These are phyloP conservation scores for Drosophila mayaguana DNA, from an alignment of 2,888 invertebrate species.

Conservation along the genomic window DNA sequence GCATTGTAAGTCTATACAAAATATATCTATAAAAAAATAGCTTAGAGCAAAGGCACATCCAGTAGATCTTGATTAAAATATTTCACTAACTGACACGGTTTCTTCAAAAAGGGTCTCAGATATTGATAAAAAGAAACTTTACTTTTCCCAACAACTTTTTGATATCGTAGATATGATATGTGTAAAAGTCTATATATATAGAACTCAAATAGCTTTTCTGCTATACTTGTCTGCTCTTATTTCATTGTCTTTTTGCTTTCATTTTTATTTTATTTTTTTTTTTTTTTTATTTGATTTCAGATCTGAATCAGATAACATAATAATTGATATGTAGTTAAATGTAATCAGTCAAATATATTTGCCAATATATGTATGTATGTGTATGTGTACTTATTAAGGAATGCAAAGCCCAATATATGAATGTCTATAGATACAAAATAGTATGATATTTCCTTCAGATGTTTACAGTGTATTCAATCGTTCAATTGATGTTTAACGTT, in stretches of 20 bases:
- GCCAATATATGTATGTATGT: slow-evolving; percentile 53
- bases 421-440: slow-evolving; percentile 58
- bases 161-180: slow-evolving; percentile 12
- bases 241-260: slow-evolving; percentile 3
- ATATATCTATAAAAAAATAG: background rate
- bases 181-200: background rate
- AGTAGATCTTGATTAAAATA: slow-evolving; percentile 22
- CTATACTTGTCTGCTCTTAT: background rate
- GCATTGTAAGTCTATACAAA: slow-evolving; percentile 7
- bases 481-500: slow-evolving; percentile 67
- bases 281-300: background rate
- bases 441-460: slow-evolving; percentile 70
- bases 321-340: slow-evolving; percentile 14
- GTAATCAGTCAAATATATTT: slow-evolving; percentile 45
- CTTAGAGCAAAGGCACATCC: slow-evolving; percentile 6
- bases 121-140: slow-evolving; percentile 11
- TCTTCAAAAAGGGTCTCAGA: slow-evolving; percentile 55
- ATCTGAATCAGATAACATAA: slow-evolving; percentile 4
- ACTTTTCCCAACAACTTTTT: slow-evolving; percentile 8
- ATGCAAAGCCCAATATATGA: slow-evolving; percentile 22
- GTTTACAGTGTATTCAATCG: slow-evolving; percentile 62
- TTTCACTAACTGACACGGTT: slow-evolving; percentile 63
- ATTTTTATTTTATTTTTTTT: background rate
- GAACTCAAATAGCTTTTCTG: slow-evolving; percentile 5
- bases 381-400: slow-evolving; percentile 49